Evolutionary conservation across 2,888 invertebrate species (phyloP), one percentile per base, ranked within the genome.

Genomic region (Euclidia mi): DNA sequence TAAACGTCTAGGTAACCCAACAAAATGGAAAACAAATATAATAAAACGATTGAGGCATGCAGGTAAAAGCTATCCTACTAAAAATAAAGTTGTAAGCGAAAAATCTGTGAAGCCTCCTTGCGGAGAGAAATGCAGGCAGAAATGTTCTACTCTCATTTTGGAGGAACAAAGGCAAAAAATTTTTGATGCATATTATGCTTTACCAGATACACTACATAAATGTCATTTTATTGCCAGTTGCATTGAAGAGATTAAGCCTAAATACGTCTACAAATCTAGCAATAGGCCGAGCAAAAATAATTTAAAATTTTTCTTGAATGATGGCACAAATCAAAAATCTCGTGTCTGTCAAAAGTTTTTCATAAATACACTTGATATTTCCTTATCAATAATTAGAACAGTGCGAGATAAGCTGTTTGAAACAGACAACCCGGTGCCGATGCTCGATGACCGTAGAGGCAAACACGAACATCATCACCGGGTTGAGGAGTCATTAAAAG

Each of bases 61-160:
- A 45, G 45, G 45, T 38, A 38, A 38, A 38, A 38, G 38, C 11
- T 38, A 45, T 11, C 12, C 20, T 32, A 45, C 32, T 45, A 45
- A 32, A 45, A 18, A 34, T 47, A 47, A 47, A 38, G 37, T 46
- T 47, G 38, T 47, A 25, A 35, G 25, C 11, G 47, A 20, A 37
- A 47, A 47, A 38, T 47, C 47, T 25, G 20, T 47, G 47, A 47
- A 47, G 46, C 25, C 38, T 35, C 38, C 47, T 35, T 47, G 47
- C 37, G 47, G 47, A 28, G 47, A 45, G 32, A 44, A 32, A 31
- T 32, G 44, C 17, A 44, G 29, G 17, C 32, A 44, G 35, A 46
- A 46, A 46, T 46, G 46, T 46, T 34, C 46, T 20, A 46, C 18
- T 46, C 34, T 20, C 18, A 46, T 46, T 34, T 34, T 35, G 37